Conservation (phyloP, 2,888 invertebrate species). For the Watsonalla binaria region DNA sequence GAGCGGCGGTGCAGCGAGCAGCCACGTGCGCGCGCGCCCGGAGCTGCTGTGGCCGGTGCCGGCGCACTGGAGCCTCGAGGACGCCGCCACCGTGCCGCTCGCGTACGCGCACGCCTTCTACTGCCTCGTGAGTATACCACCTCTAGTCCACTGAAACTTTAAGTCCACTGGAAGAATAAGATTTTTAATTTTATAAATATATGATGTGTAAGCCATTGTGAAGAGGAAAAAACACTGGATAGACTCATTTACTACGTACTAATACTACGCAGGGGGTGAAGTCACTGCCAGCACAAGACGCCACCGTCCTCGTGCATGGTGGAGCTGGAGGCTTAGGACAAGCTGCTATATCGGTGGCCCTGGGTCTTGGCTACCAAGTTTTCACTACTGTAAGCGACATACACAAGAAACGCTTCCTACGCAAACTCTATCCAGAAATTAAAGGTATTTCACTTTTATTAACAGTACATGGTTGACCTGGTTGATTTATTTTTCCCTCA, state of each 20-base stretch:
- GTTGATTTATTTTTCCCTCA: no score
- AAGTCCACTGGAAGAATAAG: no score
- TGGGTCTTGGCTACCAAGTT: slow-evolving; percentile 9
- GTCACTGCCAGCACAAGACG: neutral
- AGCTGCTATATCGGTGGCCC: slow-evolving; percentile 11
- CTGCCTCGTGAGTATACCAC: slow-evolving; percentile 32
- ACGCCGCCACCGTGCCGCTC: slow-evolving; percentile 87
- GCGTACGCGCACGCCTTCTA: slow-evolving; percentile 80
- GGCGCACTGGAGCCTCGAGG: slow-evolving; percentile 81
- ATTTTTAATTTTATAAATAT: no score
- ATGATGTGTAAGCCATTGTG: no score
- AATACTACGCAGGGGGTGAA: neutral
- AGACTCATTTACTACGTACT: slow-evolving; percentile 8
- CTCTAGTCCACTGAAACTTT: no score
- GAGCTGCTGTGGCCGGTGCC: slow-evolving; percentile 82
- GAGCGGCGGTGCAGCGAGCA: slow-evolving; percentile 67
- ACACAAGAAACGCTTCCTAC: slow-evolving; percentile 10
- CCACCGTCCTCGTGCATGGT: slow-evolving; percentile 10
- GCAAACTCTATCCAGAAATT: slow-evolving; percentile 9
- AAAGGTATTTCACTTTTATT: neutral
- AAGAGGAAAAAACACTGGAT: neutral
- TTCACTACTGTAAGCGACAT: slow-evolving; percentile 13
- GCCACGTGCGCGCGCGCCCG: slow-evolving; percentile 65
- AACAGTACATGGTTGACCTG: no score
- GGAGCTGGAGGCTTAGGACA: slow-evolving; percentile 16